A percentile compares a stretch with the other conserved stretches of the same genome.
These are phyloP conservation scores for Actenoides lindsayi DNA, from an alignment of 2,113 vertebrate species.

Conservation along the genomic window DNA sequence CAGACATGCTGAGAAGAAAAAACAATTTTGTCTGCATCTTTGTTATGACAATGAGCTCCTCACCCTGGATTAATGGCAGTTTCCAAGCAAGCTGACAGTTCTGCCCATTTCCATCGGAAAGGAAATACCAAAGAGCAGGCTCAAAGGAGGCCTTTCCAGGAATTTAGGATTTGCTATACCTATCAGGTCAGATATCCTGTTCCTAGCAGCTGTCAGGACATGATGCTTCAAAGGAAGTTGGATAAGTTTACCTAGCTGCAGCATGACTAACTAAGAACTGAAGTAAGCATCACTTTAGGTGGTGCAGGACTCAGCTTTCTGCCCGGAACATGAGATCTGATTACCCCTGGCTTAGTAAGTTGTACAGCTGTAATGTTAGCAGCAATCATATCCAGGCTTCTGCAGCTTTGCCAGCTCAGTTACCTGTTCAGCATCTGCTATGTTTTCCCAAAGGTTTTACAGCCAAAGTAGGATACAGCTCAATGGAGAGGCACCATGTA, in stretches of 20 bases:
- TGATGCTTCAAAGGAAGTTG: conserved; percentile 47
- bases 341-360: not conserved
- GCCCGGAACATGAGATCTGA: not conserved
- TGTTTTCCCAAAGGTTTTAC: not conserved
- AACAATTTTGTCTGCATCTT: not conserved
- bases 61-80: not conserved
- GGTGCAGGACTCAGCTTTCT: conserved; percentile 40
- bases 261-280: conserved; percentile 11
- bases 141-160: conserved; percentile 9
- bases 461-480: not conserved
- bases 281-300: not conserved
- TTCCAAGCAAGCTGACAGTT: conserved; percentile 29
- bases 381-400: not conserved
- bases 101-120: conserved; percentile 24
- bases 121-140: conserved; percentile 33
- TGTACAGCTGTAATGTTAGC: not conserved
- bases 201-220: conserved; percentile 55
- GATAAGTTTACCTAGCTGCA: conserved; percentile 14
- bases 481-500: not conserved
- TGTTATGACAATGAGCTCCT: not conserved
- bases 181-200: conserved; percentile 47
- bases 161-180: conserved; percentile 44
- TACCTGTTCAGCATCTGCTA: not conserved
- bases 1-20: not conserved
- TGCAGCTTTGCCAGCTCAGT: not conserved